Base-by-base conservation (phyloP, 92 coral and sea anemone species). In the Montipora capitata region DNA sequence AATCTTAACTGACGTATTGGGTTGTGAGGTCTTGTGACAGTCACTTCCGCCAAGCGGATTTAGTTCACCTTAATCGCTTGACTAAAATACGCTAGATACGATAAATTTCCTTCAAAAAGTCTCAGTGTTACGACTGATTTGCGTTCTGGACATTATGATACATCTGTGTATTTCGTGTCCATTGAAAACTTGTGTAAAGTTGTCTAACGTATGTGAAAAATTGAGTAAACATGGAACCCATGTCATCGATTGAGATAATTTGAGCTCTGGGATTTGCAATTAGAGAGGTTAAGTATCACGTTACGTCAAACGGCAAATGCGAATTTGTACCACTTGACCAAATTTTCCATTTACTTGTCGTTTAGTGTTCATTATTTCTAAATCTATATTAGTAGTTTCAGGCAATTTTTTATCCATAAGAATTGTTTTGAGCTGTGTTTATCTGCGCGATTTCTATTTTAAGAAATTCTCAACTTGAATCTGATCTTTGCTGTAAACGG, bases 1-100 rank as follows among this genome's bases (percentile, higher is more conserved):
- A 62, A 62, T 62, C 68, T 62, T 62, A 62, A 62, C 38, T 62
- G 68, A 62, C 68, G 68, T 62, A 62, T 62, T 62, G 68, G 68
- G 68, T 62, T 62, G 68, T 62, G 17, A 62, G 68, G 12, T 18
- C 27, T 20, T 27, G 35, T 27, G 35, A 27, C 35, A 27, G 35
- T 62, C 68, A 62, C 68, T 62, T 20, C 13, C 38, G 68, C 68
- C 17, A 62, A 62, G 27, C 68, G 68, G 68, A 62, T 62, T 62
- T 62, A 62, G 68, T 62, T 62, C 52, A 48, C 52, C 52, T 2
- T 48, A 48, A 48, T 48, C 52, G 52, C 52, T 48, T 48, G 52
- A 48, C 52, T 48, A 48, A 48, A 48, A 48, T 48, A 2, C 52
- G 3, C 52, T 48, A 48, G 10, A 5, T 48, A 10, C 52, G 7